phyloP scores from a whole-genome alignment of 2,113 vertebrate genomes.

The Pachyramphus minor region DNA sequence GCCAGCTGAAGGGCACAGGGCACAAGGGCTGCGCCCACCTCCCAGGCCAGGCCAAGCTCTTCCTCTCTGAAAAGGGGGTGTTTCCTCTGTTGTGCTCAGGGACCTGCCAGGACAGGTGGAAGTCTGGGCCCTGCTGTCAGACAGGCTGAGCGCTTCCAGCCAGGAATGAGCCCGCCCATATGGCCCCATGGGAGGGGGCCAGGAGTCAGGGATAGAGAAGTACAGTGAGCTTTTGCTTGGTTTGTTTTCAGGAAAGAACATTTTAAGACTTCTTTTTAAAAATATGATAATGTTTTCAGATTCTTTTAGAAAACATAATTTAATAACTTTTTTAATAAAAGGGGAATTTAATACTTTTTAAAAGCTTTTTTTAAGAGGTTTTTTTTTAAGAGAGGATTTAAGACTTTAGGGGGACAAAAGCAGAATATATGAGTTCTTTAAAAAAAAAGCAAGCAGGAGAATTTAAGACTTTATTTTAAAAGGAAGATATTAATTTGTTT shows the following conservation, averaged over 20 bases:
- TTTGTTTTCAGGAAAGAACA: background rate
- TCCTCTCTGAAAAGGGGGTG: background rate
- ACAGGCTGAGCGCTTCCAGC: background rate
- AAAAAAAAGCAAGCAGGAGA: background rate
- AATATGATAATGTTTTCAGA: background rate
- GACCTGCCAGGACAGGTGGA: background rate
- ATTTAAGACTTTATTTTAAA: background rate
- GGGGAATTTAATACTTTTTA: background rate
- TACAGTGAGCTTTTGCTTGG: background rate
- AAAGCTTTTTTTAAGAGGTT: background rate
- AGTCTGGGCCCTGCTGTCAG: fast-evolving
- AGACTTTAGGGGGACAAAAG: background rate
- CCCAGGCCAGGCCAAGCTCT: background rate
- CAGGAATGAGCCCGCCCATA: fast-evolving
- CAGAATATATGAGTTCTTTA: background rate
- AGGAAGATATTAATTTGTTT: background rate
- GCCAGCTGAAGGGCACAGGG: fast-evolving
- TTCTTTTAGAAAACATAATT: background rate
- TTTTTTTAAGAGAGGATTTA: background rate
- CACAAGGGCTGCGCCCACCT: background rate
- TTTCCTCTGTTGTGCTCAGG: background rate
- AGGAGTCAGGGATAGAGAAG: background rate
- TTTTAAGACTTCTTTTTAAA: background rate
- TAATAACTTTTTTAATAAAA: background rate
- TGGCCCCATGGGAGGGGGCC: fast-evolving